Percentiles rank a stretch among this genome's conserved stretches.
Evolutionary conservation across 2,113 vertebrate species (phyloP).

Genomic region (Potamarius usumacintae): DNA sequence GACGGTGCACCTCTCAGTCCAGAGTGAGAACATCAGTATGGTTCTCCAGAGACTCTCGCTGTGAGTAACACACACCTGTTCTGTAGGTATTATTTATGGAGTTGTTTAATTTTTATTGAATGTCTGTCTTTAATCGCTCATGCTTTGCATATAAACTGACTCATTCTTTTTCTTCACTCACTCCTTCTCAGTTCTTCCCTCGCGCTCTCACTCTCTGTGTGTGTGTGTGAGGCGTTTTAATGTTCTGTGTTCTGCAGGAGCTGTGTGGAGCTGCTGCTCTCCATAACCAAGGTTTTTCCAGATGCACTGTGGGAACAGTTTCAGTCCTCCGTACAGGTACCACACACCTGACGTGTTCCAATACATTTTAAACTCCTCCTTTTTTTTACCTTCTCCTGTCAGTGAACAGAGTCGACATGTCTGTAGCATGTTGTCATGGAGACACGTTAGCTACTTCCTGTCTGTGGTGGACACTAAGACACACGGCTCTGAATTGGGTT

Average conservation of each 20-base stretch:
- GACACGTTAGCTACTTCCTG: background rate
- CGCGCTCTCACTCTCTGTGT: background rate
- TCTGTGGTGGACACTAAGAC: background rate
- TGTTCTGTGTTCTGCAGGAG: conserved; percentile 74
- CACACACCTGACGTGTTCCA: background rate
- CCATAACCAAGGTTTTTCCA: conserved; percentile 82
- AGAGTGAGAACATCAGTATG: conserved; percentile 88
- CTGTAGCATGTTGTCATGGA: background rate
- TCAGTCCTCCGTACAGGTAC: conserved; percentile 87
- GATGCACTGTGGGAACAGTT: conserved; percentile 85
- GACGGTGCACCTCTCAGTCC: conserved; percentile 81
- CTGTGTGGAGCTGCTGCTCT: conserved; percentile 90
- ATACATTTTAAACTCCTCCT: background rate
- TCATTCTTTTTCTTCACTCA: background rate
- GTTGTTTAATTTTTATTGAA: too few relatives aligned
- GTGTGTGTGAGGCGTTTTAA: background rate
- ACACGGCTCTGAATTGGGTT: background rate
- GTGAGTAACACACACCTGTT: conserved; percentile 76
- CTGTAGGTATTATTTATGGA: too few relatives aligned
- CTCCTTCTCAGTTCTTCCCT: background rate
- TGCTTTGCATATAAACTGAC: too few relatives aligned
- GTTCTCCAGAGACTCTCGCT: conserved; percentile 89
- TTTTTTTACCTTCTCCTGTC: background rate
- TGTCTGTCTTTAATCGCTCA: too few relatives aligned
- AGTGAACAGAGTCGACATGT: background rate